Evolutionary conservation across 1,140 invertebrate species (phyloP).

Genomic region (Lycorma delicatula): DNA sequence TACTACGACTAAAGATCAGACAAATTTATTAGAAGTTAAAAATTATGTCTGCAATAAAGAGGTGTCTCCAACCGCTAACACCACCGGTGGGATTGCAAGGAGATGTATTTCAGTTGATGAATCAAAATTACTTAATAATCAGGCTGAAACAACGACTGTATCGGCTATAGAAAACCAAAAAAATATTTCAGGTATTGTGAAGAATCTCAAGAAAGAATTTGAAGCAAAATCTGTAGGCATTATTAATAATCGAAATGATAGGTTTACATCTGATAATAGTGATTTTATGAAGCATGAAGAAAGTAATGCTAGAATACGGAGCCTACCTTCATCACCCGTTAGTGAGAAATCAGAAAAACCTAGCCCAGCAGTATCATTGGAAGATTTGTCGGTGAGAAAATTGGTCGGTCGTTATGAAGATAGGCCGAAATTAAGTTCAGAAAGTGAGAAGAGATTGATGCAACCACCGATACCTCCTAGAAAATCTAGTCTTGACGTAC

Average conservation of each 20-base stretch:
- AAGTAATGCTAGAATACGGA: slow-evolving; percentile 29
- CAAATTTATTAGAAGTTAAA: slow-evolving; percentile 45
- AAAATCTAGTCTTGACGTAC: slow-evolving; percentile 28
- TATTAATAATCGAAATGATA: slow-evolving; percentile 2
- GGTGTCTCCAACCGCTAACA: no score
- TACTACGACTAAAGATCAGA: slow-evolving; percentile 41
- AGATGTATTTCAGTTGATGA: slow-evolving; percentile 22
- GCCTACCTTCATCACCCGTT: slow-evolving; percentile 50
- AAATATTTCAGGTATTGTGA: slow-evolving; percentile 51
- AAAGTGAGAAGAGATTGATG: slow-evolving; percentile 15
- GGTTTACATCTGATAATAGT: not conserved
- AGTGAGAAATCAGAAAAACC: slow-evolving; percentile 40
- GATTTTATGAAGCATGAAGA: slow-evolving; percentile 21
- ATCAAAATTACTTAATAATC: not conserved
- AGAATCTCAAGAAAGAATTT: slow-evolving; percentile 76
- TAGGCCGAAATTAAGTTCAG: slow-evolving; percentile 20
- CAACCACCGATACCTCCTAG: slow-evolving; percentile 30
- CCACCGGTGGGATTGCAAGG: slow-evolving; percentile 8
- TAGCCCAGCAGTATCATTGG: slow-evolving; percentile 36
- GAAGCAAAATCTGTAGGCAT: slow-evolving; percentile 56
- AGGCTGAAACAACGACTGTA: no score
- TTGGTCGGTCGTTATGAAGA: slow-evolving; percentile 61
- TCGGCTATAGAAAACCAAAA: slow-evolving; percentile 9
- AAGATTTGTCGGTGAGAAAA: slow-evolving; percentile 63
- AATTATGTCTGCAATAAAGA: no score